Evolutionary conservation across 1,140 invertebrate genomes (phyloP).

Genomic region (Diuraphis noxia): DNA sequence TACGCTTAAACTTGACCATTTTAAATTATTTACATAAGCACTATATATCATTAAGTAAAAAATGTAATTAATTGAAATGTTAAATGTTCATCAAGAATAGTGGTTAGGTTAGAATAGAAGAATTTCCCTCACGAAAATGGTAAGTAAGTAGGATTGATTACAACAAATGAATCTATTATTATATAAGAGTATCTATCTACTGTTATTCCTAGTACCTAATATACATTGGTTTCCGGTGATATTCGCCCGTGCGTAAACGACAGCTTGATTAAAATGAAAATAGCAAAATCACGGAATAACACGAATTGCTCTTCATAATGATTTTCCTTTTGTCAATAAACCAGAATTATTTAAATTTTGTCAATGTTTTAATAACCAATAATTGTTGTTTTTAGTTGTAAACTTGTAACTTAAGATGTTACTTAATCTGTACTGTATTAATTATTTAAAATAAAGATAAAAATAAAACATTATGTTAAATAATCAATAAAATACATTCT

Average conservation of each 20-base stretch:
- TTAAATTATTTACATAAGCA: background rate
- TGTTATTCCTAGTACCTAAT: background rate
- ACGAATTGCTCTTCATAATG: background rate
- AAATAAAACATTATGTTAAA: too few species aligned
- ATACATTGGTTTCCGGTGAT: conserved; percentile 8
- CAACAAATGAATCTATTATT: background rate
- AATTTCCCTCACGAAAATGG: background rate
- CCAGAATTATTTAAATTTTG: background rate
- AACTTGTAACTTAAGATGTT: too few species aligned
- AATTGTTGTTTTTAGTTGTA: background rate
- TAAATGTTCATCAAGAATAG: background rate
- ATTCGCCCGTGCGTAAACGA: conserved; percentile 27
- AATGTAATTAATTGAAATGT: background rate
- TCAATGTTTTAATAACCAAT: background rate
- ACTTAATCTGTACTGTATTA: too few species aligned
- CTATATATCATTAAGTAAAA: background rate
- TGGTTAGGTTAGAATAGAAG: background rate
- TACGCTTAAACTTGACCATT: background rate
- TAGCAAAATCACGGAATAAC: background rate
- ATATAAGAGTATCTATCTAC: background rate
- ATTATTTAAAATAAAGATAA: too few species aligned
- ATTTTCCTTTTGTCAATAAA: background rate
- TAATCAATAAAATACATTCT: background rate
- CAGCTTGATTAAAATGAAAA: background rate
- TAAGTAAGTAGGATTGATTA: background rate